A percentile compares a stretch with the other conserved stretches of the same genome.
Conservation (phyloP, 2,888 invertebrate species). For the Crocallis elinguaria region DNA sequence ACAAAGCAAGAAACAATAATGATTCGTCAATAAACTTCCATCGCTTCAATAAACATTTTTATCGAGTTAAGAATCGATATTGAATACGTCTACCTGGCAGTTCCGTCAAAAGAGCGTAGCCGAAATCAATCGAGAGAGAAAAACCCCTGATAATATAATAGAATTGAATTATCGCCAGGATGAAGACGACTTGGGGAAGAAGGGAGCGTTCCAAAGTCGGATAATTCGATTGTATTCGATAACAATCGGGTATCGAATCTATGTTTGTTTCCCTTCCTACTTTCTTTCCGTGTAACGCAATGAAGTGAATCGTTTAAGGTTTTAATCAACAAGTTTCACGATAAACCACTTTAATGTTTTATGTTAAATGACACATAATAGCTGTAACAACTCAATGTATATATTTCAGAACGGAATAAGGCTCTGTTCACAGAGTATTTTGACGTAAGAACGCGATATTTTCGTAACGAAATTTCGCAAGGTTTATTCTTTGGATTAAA, state of each 20-base stretch:
- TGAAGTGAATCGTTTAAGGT: conserved; percentile 60
- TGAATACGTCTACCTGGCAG: conserved; percentile 21
- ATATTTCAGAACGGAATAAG: too few relatives aligned
- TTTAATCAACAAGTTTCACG: conserved; percentile 62
- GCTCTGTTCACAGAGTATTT: too few relatives aligned
- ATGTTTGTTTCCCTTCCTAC: conserved; percentile 56
- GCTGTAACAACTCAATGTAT: too few relatives aligned
- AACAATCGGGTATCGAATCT: conserved; percentile 72
- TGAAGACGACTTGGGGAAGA: conserved; percentile 64
- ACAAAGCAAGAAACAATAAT: conserved; percentile 18
- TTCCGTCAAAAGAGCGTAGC: conserved; percentile 37
- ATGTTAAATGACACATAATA: neutral
- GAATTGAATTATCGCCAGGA: conserved; percentile 82
- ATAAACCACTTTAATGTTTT: neutral
- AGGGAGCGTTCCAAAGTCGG: conserved; percentile 50
- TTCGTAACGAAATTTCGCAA: too few relatives aligned
- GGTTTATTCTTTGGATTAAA: too few relatives aligned
- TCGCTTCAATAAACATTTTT: conserved; percentile 19
- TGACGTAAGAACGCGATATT: too few relatives aligned
- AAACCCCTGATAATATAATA: conserved; percentile 75
- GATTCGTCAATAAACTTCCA: conserved; percentile 13
- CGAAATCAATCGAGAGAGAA: conserved; percentile 76
- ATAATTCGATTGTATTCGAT: conserved; percentile 81
- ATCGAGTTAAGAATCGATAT: conserved; percentile 32
- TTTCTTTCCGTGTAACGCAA: conserved; percentile 49